Evolutionary conservation across 1,140 invertebrate genomes (phyloP).

Genomic region (Aphidius gifuensis): DNA sequence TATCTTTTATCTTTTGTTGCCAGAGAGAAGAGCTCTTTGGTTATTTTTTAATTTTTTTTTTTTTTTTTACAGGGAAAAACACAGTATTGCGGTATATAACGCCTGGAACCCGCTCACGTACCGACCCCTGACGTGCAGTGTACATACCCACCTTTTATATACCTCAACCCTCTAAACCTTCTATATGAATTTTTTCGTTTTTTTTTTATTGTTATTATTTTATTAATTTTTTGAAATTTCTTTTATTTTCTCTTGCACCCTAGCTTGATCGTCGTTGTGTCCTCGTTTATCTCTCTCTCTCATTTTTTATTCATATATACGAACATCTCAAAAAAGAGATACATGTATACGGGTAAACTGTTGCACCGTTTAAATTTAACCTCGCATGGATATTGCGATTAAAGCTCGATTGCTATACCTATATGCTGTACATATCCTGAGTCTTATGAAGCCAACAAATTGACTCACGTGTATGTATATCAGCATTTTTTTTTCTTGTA

Average conservation of each 20-base stretch:
- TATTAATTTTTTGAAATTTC: too few relatives aligned
- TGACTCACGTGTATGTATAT: slow-evolving; percentile 14
- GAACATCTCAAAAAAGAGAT: too few relatives aligned
- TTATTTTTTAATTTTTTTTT: slow-evolving; percentile 16
- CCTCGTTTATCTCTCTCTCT: too few relatives aligned
- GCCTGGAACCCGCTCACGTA: neutral
- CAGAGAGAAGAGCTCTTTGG: slow-evolving; percentile 14
- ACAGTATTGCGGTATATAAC: slow-evolving; percentile 9
- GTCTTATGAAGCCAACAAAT: slow-evolving; percentile 15
- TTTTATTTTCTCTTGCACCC: too few relatives aligned
- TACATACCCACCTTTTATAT: too few relatives aligned
- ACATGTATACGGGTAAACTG: too few relatives aligned
- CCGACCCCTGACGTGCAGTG: too few relatives aligned
- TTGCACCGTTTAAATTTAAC: slow-evolving; percentile 13
- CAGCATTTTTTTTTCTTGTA: neutral
- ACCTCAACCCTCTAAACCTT: too few relatives aligned
- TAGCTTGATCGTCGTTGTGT: too few relatives aligned
- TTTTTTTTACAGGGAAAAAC: neutral
- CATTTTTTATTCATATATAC: too few relatives aligned
- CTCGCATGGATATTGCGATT: slow-evolving; percentile 25
- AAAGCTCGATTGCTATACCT: slow-evolving; percentile 25
- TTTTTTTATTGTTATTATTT: too few relatives aligned
- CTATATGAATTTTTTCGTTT: too few relatives aligned
- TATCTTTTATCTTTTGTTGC: neutral
- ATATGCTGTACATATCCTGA: neutral